Evolutionary conservation across 2,113 vertebrate species (phyloP).

Genomic region (Lagopus leucura): DNA sequence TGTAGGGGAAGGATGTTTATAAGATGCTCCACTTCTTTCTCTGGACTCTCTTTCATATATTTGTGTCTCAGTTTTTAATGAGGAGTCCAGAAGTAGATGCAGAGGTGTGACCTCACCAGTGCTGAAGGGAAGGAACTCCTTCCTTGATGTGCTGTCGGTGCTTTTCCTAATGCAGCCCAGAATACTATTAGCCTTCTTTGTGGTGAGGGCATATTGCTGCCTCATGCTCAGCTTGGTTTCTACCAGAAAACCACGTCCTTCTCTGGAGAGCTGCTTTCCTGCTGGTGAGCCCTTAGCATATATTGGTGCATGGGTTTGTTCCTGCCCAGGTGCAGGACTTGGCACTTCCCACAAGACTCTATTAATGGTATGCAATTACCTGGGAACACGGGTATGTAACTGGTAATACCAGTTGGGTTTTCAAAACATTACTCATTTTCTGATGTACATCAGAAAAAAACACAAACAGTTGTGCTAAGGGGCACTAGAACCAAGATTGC

Average conservation of each 20-base stretch:
- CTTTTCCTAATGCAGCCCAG: neutral
- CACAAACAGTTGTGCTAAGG: rapidly evolving
- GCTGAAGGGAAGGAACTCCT: neutral
- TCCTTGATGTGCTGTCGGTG: neutral
- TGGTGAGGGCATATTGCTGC: neutral
- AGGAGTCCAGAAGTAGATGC: neutral
- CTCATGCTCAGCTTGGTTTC: neutral
- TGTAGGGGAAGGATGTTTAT: too few species aligned
- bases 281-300: neutral
- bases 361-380: neutral
- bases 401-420: neutral
- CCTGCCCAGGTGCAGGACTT: neutral
- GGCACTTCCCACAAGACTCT: neutral
- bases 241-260: neutral
- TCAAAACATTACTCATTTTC: neutral
- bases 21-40: neutral
- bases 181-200: neutral
- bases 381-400: too few species aligned
- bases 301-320: neutral
- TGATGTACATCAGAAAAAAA: neutral
- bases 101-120: neutral
- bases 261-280: neutral
- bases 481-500: neutral
- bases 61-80: neutral
- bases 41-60: neutral